phyloP scores from a whole-genome alignment of 2,888 invertebrate genomes.

The Drosophila mettleri region DNA sequence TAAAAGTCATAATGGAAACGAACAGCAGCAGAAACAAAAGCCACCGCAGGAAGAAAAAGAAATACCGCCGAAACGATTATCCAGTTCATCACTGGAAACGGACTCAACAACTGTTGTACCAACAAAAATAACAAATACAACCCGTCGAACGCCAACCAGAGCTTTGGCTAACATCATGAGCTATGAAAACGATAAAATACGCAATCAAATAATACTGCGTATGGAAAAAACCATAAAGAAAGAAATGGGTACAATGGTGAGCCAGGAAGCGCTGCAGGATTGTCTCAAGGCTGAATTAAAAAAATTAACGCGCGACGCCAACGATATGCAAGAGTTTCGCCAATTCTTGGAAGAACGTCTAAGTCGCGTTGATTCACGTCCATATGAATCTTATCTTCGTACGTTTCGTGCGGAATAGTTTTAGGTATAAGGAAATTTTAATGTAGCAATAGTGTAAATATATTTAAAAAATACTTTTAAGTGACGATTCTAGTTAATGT shows the following conservation, averaged over 20 bases:
- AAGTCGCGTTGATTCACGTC: slow-evolving; percentile 61
- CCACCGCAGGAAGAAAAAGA: not conserved
- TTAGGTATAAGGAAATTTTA: not conserved
- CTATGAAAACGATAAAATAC: slow-evolving; percentile 54
- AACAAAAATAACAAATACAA: not conserved
- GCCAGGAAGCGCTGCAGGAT: slow-evolving; percentile 25
- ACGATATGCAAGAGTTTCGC: slow-evolving; percentile 69
- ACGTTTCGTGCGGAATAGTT: slow-evolving; percentile 42
- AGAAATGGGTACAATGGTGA: not conserved
- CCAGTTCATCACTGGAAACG: not conserved
- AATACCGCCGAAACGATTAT: not conserved
- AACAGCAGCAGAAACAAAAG: not conserved
- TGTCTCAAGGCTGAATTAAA: slow-evolving; percentile 57
- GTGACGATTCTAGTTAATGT: not conserved
- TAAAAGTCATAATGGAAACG: slow-evolving; percentile 26
- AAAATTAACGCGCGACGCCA: slow-evolving; percentile 63
- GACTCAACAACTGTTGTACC: not conserved
- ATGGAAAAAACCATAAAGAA: slow-evolving; percentile 34
- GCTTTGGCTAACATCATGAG: slow-evolving; percentile 52
- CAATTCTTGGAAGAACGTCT: slow-evolving; percentile 67
- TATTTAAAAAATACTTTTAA: not conserved
- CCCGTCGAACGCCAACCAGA: slow-evolving; percentile 43
- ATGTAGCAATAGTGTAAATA: not conserved
- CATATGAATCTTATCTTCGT: slow-evolving; percentile 64
- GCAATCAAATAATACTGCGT: slow-evolving; percentile 44